Evolutionary conservation across 2,888 invertebrate species (phyloP).

Genomic region (Notocelia uddmanniana): DNA sequence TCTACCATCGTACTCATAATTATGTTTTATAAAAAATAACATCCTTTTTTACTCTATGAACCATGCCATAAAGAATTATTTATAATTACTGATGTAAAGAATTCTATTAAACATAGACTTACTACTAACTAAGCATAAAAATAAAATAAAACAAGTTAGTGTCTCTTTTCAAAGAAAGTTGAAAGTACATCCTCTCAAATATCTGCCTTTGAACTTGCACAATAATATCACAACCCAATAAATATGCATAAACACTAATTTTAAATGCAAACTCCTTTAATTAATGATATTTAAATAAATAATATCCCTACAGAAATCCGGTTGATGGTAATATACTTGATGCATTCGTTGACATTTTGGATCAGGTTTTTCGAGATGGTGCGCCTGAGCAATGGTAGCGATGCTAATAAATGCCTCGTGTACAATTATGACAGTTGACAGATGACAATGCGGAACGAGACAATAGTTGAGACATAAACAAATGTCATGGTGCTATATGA

Average conservation of each 20-base stretch:
- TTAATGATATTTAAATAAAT: slow-evolving; percentile 13
- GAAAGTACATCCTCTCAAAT: neutral
- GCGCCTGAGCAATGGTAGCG: neutral
- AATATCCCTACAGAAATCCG: slow-evolving; percentile 4
- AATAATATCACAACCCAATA: neutral
- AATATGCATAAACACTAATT: slow-evolving; percentile 12
- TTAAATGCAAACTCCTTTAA: neutral
- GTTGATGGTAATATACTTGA: slow-evolving; percentile 20
- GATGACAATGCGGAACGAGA: slow-evolving; percentile 30
- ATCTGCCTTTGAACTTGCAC: neutral
- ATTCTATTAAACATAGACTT: too few relatives aligned
- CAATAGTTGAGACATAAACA: neutral
- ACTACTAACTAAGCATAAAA: too few relatives aligned
- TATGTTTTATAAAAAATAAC: too few relatives aligned
- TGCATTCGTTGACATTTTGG: slow-evolving; percentile 42
- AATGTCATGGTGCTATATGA: neutral
- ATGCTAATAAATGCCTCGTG: slow-evolving; percentile 10
- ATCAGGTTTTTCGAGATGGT: slow-evolving; percentile 16
- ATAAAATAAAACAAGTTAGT: neutral
- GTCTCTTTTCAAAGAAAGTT: neutral
- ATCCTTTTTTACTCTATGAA: too few relatives aligned
- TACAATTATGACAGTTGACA: slow-evolving; percentile 20
- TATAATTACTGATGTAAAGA: too few relatives aligned
- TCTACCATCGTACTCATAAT: too few relatives aligned
- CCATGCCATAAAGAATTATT: too few relatives aligned